Percentiles rank a stretch among this genome's conserved stretches.
Evolutionary conservation across 2,888 invertebrate genomes (phyloP).

Genomic region (Microctonus brassicae): DNA sequence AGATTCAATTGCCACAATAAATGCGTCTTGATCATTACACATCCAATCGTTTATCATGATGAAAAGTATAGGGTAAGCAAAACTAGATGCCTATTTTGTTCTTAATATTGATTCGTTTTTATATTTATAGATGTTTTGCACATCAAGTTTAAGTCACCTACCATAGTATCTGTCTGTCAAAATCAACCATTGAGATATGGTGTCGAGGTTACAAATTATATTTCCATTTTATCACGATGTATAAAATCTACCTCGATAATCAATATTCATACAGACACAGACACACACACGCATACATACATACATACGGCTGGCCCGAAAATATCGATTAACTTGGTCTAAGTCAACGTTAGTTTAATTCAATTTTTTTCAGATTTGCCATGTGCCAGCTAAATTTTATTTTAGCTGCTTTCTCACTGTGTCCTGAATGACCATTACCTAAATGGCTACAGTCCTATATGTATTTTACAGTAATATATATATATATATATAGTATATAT

Average conservation of each 20-base stretch:
- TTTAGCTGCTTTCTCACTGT: no score
- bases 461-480: no score
- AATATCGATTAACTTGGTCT: neutral
- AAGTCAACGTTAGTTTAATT: neutral
- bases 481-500: no score
- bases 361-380: neutral
- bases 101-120: neutral
- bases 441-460: no score
- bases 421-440: no score
- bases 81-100: no score
- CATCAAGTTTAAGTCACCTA: neutral
- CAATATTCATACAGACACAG: neutral
- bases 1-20: no score
- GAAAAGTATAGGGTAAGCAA: neutral
- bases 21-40: no score
- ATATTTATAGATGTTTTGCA: neutral
- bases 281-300: no score
- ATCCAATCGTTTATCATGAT: neutral
- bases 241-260: constrained; percentile 53
- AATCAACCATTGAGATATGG: constrained; percentile 38
- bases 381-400: no score
- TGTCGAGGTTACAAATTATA: constrained; percentile 40
- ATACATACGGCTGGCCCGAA: neutral
- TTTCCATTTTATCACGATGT: constrained; percentile 50
- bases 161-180: neutral